phyloP scores from a whole-genome alignment of 2,113 vertebrate genomes.

The Cichladusa arquata region DNA sequence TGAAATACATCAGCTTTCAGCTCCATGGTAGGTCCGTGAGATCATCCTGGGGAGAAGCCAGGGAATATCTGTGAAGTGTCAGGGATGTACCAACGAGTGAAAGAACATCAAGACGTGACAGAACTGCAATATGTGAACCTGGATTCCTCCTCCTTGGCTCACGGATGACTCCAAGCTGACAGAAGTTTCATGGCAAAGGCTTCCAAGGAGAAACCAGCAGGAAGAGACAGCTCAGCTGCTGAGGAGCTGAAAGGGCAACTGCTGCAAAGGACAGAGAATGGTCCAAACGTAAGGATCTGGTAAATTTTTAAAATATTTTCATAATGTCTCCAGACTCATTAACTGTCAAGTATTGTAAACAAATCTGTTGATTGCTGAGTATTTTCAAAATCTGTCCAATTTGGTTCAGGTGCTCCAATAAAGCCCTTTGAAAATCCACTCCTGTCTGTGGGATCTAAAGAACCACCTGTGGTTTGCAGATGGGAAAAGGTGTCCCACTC shows the following conservation, averaged over 20 bases:
- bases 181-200: not conserved
- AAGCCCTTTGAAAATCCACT: not conserved
- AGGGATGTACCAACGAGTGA: not conserved
- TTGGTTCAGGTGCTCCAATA: not conserved
- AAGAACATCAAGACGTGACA: not conserved
- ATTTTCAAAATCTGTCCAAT: not conserved
- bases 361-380: not conserved
- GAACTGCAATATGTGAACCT: not conserved
- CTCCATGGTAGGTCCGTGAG: not conserved
- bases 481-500: not conserved
- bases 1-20: not conserved
- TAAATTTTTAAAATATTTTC: conserved; percentile 4
- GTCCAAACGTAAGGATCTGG: not conserved
- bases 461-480: fast-evolving
- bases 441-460: not conserved
- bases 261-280: not conserved
- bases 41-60: not conserved
- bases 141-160: not conserved
- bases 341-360: not conserved
- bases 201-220: not conserved
- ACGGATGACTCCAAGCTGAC: not conserved
- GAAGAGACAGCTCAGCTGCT: not conserved
- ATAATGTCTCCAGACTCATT: not conserved
- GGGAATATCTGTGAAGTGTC: not conserved
- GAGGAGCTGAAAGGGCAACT: not conserved